Evolutionary conservation across 2,113 vertebrate species (phyloP).

Genomic region (Athene noctua): DNA sequence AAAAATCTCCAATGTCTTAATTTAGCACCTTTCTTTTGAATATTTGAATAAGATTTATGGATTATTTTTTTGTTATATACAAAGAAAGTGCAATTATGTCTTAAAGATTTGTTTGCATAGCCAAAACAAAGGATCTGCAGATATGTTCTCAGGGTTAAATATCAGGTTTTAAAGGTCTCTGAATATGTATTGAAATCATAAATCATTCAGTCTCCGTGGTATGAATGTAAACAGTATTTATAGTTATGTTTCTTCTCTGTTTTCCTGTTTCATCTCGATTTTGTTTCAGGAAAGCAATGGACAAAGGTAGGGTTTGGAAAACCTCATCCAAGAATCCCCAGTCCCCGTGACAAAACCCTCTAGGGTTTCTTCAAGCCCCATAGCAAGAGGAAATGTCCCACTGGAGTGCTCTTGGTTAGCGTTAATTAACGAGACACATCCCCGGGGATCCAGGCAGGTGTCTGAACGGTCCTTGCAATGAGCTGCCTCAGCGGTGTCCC

Average conservation of each 20-base stretch:
- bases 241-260: neutral
- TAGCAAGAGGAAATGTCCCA: neutral
- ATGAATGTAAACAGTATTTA: neutral
- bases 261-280: neutral
- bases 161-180: slow-evolving; percentile 21
- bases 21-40: slow-evolving; percentile 42
- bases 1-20: slow-evolving; percentile 63
- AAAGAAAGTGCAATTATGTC: slow-evolving; percentile 62
- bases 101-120: slow-evolving; percentile 48
- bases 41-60: neutral
- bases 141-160: slow-evolving; percentile 54
- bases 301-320: neutral
- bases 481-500: neutral
- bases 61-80: slow-evolving; percentile 19
- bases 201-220: neutral
- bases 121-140: slow-evolving; percentile 12
- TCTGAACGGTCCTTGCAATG: rapidly evolving
- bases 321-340: neutral
- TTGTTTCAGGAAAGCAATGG: neutral
- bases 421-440: neutral
- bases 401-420: neutral
- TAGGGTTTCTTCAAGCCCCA: neutral
- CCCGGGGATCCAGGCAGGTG: rapidly evolving
- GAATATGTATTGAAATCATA: neutral
- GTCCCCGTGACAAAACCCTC: neutral